These are phyloP conservation scores for Macropodus opercularis DNA, from an alignment of 2,797 vertebrate species.

Conservation along the genomic window DNA sequence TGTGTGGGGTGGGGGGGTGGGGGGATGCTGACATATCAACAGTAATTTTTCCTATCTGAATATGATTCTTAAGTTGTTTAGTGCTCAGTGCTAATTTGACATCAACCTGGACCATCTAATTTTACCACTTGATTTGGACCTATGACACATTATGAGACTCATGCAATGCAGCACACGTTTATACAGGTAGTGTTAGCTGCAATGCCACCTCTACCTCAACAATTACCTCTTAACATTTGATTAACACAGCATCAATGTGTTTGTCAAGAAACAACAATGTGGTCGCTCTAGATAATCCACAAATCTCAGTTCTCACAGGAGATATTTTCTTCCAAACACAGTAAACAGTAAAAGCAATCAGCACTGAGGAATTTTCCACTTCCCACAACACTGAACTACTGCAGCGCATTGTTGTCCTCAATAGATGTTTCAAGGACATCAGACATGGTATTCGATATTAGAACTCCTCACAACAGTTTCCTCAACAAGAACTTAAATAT, in stretches of 20 bases:
- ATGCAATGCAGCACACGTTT: background rate
- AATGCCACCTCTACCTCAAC: background rate
- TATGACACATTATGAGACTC: background rate
- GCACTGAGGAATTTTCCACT: conserved; percentile 5
- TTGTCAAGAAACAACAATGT: background rate
- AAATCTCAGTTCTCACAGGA: background rate
- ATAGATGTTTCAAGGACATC: conserved; percentile 4
- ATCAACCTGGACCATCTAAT: background rate
- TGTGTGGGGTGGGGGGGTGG: conserved; percentile 16
- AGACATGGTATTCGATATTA: background rate
- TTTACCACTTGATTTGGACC: background rate
- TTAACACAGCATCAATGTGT: background rate
- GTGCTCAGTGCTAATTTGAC: background rate
- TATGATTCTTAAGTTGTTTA: conserved; percentile 1
- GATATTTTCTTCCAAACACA: conserved; percentile 3
- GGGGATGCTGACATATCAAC: background rate
- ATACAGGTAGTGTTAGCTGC: background rate
- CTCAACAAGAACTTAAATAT: background rate
- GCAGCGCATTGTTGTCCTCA: conserved; percentile 1
- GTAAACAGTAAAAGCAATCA: background rate
- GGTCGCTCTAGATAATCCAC: background rate
- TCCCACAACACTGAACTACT: background rate
- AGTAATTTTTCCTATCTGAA: background rate
- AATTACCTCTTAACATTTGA: background rate
- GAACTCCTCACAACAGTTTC: background rate